Base-by-base conservation (phyloP, 2,797 vertebrate species). In the Sylvilagus floridanus region DNA sequence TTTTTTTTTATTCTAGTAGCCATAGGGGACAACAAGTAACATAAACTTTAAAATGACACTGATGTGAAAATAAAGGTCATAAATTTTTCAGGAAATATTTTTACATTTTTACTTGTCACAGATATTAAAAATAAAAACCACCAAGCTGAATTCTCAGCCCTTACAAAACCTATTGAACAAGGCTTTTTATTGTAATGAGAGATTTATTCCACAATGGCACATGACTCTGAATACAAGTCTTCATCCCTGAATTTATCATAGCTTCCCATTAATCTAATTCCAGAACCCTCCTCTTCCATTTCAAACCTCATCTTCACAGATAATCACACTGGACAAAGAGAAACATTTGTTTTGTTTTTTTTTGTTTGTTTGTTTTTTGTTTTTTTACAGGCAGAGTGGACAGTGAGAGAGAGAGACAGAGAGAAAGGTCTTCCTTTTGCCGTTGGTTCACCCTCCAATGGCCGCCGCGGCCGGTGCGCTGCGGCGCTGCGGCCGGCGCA, bases 61-160 rank as follows among this genome's bases (percentile, higher is more conserved):
- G 22, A 92, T 75, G 68, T 60, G 4, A 65, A 90, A 88, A 85
- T 84, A 57, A 76, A 10, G 65, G 7, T 79, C 16, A 86, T 79
- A 84, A 87, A 14, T 50, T 90, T 88, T 95, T 35, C 63, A 93
- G 24, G 14, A 65, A 78, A 88, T 84, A 30, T 9, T 57, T 2
- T 47, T 92, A 5, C 42, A 66, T 35, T 91, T 86, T 88, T 14
- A 85, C 14, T 82, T 65, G 26, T 35, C 19, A 90, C 11, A 66
- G 16, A 57, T 5, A 81, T 28, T 47, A 24, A 88, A 7, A 37
- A n/a, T 60, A 4, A 77, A 54, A 72, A 32, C 76, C 5, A 9
- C 7, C 62, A 81, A 47, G 11, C 52, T 73, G 78, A 24, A 78
- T 35, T 76, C 22, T 81, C 28, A 93, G 1, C 0, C 19, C 24